A percentile compares a stretch with the other conserved stretches of the same genome.
Evolutionary conservation across 1,140 invertebrate species (phyloP).

Genomic region (Drosophila watanabei): DNA sequence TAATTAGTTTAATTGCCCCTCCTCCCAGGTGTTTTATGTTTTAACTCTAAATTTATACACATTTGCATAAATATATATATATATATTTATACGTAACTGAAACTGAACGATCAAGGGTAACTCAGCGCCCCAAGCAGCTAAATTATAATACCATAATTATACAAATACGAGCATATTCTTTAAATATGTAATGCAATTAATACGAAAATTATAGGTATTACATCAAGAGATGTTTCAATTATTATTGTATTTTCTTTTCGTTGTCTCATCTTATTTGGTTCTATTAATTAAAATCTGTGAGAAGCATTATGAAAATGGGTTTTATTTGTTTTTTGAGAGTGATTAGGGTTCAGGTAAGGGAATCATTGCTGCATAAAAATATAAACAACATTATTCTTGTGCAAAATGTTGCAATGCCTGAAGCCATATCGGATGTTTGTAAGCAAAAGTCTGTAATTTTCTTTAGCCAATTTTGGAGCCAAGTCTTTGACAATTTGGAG

Average conservation of each 20-base stretch:
- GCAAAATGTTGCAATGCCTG: constrained; percentile 32
- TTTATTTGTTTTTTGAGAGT: background rate
- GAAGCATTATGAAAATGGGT: constrained; percentile 24
- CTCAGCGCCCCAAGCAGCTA: constrained; percentile 30
- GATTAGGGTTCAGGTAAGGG: background rate
- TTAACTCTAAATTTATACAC: constrained; percentile 55
- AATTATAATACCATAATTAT: constrained; percentile 45
- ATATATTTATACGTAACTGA: constrained; percentile 52
- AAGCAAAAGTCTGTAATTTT: constrained; percentile 47
- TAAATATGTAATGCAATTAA: constrained; percentile 61
- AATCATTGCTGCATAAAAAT: background rate
- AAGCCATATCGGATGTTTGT: constrained; percentile 16
- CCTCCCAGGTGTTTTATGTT: constrained; percentile 59
- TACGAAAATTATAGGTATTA: constrained; percentile 68
- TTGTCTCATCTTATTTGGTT: constrained; percentile 43
- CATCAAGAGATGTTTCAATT: constrained; percentile 55
- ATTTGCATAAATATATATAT: constrained; percentile 13
- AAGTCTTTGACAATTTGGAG: constrained; percentile 51
- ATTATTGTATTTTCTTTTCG: constrained; percentile 15
- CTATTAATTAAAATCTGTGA: constrained; percentile 60
- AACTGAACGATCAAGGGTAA: constrained; percentile 60
- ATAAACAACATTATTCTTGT: background rate
- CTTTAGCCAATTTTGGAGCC: constrained; percentile 46
- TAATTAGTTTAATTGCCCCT: constrained; percentile 53
- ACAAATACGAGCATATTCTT: constrained; percentile 42